These are phyloP conservation scores for Tyrophagus putrescentiae DNA, from an alignment of 1,140 invertebrate species.

Conservation along the genomic window DNA sequence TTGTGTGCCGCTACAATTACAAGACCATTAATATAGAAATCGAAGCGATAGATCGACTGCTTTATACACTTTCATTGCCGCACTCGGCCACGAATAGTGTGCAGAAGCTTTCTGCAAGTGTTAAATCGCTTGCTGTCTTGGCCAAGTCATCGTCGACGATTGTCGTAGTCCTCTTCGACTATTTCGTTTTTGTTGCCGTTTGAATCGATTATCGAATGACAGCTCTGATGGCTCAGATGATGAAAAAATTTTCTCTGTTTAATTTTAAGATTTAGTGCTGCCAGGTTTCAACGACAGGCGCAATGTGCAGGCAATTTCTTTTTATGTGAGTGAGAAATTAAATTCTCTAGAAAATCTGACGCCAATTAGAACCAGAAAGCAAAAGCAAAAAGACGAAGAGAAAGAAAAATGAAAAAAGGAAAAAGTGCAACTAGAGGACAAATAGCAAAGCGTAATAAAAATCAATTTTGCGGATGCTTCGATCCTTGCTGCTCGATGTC, in stretches of 20 bases:
- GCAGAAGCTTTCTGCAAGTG: not conserved
- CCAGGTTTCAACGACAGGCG: not conserved
- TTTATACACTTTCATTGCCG: no score
- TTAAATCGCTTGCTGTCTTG: not conserved
- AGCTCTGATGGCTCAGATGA: not conserved
- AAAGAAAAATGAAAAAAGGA: not conserved
- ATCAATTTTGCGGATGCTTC: no score
- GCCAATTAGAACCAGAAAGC: conserved; percentile 1
- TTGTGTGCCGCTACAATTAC: conserved; percentile 5
- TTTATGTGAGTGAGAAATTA: no score
- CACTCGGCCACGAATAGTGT: no score
- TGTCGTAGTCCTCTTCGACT: no score
- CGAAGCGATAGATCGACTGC: not conserved
- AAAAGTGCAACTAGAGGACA: not conserved
- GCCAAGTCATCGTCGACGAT: not conserved
- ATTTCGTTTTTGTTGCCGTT: no score
- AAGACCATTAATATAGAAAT: conserved; percentile 11
- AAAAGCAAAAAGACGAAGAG: no score
- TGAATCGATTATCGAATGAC: conserved; percentile 9
- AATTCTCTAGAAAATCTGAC: no score
- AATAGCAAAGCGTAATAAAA: not conserved
- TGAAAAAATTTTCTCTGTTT: not conserved
- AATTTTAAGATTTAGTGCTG: not conserved
- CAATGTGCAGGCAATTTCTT: not conserved
- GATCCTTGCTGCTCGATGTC: no score